Evolutionary conservation across 2,113 vertebrate species (phyloP).

Genomic region (Dendrocopos noguchii): DNA sequence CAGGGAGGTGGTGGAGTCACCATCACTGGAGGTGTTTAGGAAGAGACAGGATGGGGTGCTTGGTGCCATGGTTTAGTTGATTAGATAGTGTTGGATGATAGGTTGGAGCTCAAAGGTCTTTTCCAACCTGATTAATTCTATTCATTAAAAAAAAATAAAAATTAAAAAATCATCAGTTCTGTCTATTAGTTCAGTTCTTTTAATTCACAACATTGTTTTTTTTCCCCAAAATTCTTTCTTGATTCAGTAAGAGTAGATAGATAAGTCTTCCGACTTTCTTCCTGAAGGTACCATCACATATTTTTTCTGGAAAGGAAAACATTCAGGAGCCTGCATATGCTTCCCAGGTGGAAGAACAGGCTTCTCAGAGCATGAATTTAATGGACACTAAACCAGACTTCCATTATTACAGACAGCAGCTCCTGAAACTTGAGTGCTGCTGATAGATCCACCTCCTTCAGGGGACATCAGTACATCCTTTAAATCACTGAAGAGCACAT

Average conservation of each 20-base stretch:
- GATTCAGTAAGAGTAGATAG: neutral
- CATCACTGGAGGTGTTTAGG: too few relatives aligned
- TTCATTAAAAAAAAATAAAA: too few relatives aligned
- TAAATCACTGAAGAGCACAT: neutral
- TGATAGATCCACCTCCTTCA: neutral
- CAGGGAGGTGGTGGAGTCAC: too few relatives aligned
- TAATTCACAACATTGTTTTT: neutral
- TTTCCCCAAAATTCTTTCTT: neutral
- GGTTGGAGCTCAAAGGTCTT: too few relatives aligned
- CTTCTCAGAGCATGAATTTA: neutral
- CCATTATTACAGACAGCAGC: neutral
- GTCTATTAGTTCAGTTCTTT: neutral
- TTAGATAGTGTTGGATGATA: too few relatives aligned
- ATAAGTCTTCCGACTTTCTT: neutral
- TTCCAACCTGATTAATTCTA: too few relatives aligned
- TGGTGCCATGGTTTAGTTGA: too few relatives aligned
- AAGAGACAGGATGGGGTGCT: too few relatives aligned
- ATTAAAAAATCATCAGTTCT: neutral
- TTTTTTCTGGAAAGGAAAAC: neutral
- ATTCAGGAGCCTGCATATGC: neutral
- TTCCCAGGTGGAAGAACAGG: neutral
- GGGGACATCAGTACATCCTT: neutral
- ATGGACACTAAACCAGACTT: neutral
- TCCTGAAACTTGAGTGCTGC: neutral
- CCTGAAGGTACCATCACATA: neutral